phyloP scores from a whole-genome alignment of 1,140 invertebrate genomes.

The Phymastichus coffea region DNA sequence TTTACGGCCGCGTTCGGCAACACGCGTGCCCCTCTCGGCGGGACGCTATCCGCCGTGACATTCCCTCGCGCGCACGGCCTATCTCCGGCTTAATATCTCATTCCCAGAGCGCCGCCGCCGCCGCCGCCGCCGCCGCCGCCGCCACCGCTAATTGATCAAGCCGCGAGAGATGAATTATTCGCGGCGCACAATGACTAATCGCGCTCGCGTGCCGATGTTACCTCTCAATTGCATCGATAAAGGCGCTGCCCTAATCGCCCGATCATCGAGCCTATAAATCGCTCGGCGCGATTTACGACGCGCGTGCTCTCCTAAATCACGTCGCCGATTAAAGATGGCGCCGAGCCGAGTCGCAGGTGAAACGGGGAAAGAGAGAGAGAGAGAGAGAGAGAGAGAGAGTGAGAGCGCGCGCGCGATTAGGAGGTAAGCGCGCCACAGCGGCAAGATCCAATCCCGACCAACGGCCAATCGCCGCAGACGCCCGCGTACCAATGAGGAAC shows the following conservation, averaged over 20 bases:
- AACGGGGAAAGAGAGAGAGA: not conserved
- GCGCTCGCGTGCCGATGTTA: no score
- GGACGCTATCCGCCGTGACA: no score
- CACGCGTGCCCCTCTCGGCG: no score
- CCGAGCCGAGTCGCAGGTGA: not conserved
- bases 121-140: no score
- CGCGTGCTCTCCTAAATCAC: constrained; percentile 12
- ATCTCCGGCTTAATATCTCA: no score
- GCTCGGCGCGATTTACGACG: not conserved
- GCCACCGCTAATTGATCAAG: no score
- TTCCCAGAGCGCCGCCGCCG: no score
- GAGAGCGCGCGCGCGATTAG: not conserved
- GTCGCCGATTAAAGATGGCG: not conserved
- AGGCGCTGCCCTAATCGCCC: not conserved
- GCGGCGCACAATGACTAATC: no score
- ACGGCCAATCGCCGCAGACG: constrained; percentile 46
- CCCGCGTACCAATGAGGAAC: constrained; percentile 50
- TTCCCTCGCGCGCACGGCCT: no score
- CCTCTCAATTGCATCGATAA: no score
- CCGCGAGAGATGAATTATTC: no score
- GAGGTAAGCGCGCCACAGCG: constrained; percentile 31
- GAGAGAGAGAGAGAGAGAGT: not conserved
- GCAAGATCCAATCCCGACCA: constrained; percentile 36
- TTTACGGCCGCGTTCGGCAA: no score
- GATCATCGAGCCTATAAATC: not conserved